phyloP scores from a whole-genome alignment of 2,797 vertebrate genomes.

The Hoplostethus atlanticus region DNA sequence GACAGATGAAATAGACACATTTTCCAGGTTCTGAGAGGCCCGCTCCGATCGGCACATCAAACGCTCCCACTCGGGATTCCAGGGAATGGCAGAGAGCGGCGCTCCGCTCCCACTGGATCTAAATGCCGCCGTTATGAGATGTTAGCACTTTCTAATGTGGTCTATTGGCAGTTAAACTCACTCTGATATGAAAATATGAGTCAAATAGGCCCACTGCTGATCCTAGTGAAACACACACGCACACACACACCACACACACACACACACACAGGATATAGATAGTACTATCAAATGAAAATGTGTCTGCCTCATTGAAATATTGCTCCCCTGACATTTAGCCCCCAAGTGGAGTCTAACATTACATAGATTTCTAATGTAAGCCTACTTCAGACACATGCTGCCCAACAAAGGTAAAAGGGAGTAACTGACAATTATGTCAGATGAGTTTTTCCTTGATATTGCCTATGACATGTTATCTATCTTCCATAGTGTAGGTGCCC shows the following conservation, averaged over 20 bases:
- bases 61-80: slow-evolving; percentile 70
- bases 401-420: slow-evolving; percentile 25
- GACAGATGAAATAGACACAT: slow-evolving; percentile 84
- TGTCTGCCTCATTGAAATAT: slow-evolving; percentile 46
- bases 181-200: slow-evolving; percentile 66
- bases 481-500: not conserved
- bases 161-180: slow-evolving; percentile 70
- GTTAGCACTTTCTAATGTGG: slow-evolving; percentile 67
- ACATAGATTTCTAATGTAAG: slow-evolving; percentile 41
- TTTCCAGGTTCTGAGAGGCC: slow-evolving; percentile 79
- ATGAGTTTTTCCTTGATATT: not conserved
- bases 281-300: slow-evolving; percentile 29
- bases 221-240: slow-evolving; percentile 29
- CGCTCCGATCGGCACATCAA: slow-evolving; percentile 75
- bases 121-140: slow-evolving; percentile 67
- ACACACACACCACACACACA: not conserved
- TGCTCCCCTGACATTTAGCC: slow-evolving; percentile 26
- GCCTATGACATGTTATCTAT: slow-evolving; percentile 1
- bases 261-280: slow-evolving; percentile 29
- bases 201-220: slow-evolving; percentile 58
- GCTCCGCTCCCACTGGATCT: slow-evolving; percentile 64
- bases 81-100: slow-evolving; percentile 61
- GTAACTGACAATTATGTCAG: slow-evolving; percentile 37
- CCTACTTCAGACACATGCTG: slow-evolving; percentile 49
- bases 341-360: slow-evolving; percentile 36